Evolutionary conservation across 2,888 invertebrate species (phyloP), one percentile per base, ranked within the genome.

Genomic region (Muschampia plurimacula): DNA sequence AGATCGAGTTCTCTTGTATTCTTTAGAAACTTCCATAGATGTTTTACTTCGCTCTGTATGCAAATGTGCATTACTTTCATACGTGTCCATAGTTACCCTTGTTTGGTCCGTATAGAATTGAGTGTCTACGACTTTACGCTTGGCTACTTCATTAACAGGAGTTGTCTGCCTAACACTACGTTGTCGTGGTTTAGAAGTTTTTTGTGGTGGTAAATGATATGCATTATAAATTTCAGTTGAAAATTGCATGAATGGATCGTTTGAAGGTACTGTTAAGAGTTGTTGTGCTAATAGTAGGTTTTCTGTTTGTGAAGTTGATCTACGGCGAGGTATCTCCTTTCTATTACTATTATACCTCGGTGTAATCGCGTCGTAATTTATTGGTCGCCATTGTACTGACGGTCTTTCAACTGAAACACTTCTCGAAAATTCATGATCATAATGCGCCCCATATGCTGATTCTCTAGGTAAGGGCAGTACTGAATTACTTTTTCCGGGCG

Each of bases 301-400:
- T 39, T 78, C 76, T 6, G 74, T 64, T 2, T 73, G 73, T 22
- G 75, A 70, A 10, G 76, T 39, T 62, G 75, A 72, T 67, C 76
- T 73, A 9, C 76, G 77, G 12, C 77, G 73, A 41, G 64, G 60
- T 9, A 73, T 22, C 72, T 78, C 74, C 44, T 71, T 75, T 65
- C 67, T 75, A 41, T 55, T 66, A 59, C 46, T 73, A 67, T 60
- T 68, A 55, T 46, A 74, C 49, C 68, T 77, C 39, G 74, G 72
- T 2, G 66, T 63, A 69, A 74, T 72, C 32, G 70, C 60, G 44
- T 75, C 75, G 15, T 78, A 76, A 55, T 69, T 77, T 52, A 73
- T 55, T 55, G 74, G 75, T 59, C 69, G 73, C 75, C 77, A 77
- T 49, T 76, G 73, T 15, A 72, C 68, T 41, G 52, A 7, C 32